Base-by-base conservation (phyloP, 2,797 vertebrate species). In the Smutsia gigantea region DNA sequence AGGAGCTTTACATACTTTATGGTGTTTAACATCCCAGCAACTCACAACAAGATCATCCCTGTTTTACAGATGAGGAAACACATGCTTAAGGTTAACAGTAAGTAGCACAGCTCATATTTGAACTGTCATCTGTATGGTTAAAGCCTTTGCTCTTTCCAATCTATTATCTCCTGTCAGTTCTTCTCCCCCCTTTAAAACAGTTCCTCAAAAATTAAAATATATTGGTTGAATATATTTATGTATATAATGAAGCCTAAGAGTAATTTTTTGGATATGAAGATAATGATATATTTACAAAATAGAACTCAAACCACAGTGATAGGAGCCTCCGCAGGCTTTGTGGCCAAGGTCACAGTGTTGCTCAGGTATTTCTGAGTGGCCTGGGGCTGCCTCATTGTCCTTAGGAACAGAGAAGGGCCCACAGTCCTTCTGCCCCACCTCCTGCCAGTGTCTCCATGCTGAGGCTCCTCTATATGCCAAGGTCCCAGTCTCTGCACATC, bases 281-380 rank as follows among this genome's bases (percentile, higher is more conserved):
- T 81, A 87, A 64, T 85, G 49, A 78, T 53, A 51, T 39, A 86
- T 57, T 96, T 94, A 82, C 31, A 86, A 91, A 86, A 69, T 59
- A 46, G 46, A 85, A 78, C 37, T 90, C 34, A 61, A 72, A 55
- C n/a, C 68, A 57, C 4, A 49, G 49, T 42, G 39, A 34, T 57
- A 78, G 29, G 85, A 31, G 42, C 34, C 2, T 39, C 31, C 39
- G 12, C 14, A 85, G 75, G 51, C 66, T 66, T 87, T 90, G 19
- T 34, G 51, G 34, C 27, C 7, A 37, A 83, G 25, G 29, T 42
- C 34, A n/a, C 11, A 34, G 27, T 84, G 46, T 79, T 87, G 7
- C 17, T 7, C 64, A 53, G 34, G 31, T 89, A 66, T 63, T 91
- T 72, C 64, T 34, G 46, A 74, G 15, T 34, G n/a, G 57, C 17